Evolutionary conservation across 1,140 invertebrate species (phyloP).

Genomic region (Papilio aristodemus): DNA sequence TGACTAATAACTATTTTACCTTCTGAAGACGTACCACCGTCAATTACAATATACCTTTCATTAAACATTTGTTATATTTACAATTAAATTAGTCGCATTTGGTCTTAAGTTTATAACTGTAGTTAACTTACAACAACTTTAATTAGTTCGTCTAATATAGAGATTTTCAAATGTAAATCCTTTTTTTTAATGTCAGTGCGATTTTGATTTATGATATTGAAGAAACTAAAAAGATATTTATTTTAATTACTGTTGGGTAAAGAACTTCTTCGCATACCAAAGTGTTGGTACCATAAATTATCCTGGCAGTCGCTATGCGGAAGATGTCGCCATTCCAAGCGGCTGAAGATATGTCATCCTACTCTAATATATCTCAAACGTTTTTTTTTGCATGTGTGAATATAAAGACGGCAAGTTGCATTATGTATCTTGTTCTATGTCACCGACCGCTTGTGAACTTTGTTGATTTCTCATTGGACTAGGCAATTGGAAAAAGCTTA

Average conservation of each 20-base stretch:
- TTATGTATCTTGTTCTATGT: too few species aligned
- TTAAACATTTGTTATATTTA: neutral
- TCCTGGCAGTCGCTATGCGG: neutral
- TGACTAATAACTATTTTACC: constrained; percentile 6
- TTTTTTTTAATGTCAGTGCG: neutral
- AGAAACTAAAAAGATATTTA: neutral
- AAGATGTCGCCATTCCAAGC: neutral
- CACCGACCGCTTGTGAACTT: too few species aligned
- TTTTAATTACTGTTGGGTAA: neutral
- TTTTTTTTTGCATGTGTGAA: neutral
- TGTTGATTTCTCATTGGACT: too few species aligned
- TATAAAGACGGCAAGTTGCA: neutral
- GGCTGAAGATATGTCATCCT: neutral
- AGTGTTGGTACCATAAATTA: neutral
- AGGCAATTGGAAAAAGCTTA: too few species aligned
- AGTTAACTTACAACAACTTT: too few species aligned
- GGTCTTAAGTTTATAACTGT: too few species aligned
- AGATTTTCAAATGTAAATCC: too few species aligned
- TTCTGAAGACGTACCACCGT: neutral
- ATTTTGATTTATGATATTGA: neutral
- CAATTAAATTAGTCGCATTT: too few species aligned
- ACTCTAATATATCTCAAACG: neutral
- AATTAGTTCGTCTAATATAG: too few species aligned
- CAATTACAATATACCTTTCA: neutral
- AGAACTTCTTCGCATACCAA: neutral